phyloP scores from a whole-genome alignment of 2,888 invertebrate species.

The Ophion ventricosus region DNA sequence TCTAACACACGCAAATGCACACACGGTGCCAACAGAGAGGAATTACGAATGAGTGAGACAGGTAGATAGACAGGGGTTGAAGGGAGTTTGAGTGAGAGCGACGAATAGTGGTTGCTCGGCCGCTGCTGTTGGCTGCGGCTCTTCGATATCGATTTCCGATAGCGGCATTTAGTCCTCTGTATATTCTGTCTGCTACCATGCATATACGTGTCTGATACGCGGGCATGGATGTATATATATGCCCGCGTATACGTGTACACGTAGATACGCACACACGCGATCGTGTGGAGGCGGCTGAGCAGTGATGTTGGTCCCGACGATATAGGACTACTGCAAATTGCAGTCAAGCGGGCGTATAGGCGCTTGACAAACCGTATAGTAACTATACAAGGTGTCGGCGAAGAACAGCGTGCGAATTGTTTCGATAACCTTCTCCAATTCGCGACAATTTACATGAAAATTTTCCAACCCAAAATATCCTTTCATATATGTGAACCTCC shows the following conservation, averaged over 20 bases:
- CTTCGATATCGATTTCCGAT: slow-evolving; percentile 82
- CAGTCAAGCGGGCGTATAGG: slow-evolving; percentile 71
- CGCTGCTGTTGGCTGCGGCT: slow-evolving; percentile 76
- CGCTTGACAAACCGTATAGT: slow-evolving; percentile 53
- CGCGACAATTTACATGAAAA: not conserved
- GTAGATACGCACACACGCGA: slow-evolving; percentile 32
- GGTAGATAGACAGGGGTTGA: slow-evolving; percentile 63
- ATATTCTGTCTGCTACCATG: slow-evolving; percentile 79
- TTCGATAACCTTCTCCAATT: slow-evolving; percentile 44
- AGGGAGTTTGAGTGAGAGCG: slow-evolving; percentile 62
- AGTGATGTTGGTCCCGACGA: slow-evolving; percentile 54
- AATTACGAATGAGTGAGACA: slow-evolving; percentile 52
- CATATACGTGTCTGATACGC: slow-evolving; percentile 76
- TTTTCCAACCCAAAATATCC: slow-evolving; percentile 17
- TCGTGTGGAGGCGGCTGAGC: slow-evolving; percentile 61
- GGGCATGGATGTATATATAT: slow-evolving; percentile 67
- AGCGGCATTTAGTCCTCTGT: slow-evolving; percentile 81
- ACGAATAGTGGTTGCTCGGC: slow-evolving; percentile 74
- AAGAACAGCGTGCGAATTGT: slow-evolving; percentile 47
- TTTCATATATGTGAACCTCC: not conserved
- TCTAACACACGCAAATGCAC: slow-evolving; percentile 59
- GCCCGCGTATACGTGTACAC: slow-evolving; percentile 45
- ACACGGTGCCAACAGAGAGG: slow-evolving; percentile 42
- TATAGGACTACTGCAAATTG: slow-evolving; percentile 71
- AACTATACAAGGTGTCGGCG: slow-evolving; percentile 68